Evolutionary conservation across 1,140 invertebrate genomes (phyloP).

Genomic region (Tetramorium simillimum): DNA sequence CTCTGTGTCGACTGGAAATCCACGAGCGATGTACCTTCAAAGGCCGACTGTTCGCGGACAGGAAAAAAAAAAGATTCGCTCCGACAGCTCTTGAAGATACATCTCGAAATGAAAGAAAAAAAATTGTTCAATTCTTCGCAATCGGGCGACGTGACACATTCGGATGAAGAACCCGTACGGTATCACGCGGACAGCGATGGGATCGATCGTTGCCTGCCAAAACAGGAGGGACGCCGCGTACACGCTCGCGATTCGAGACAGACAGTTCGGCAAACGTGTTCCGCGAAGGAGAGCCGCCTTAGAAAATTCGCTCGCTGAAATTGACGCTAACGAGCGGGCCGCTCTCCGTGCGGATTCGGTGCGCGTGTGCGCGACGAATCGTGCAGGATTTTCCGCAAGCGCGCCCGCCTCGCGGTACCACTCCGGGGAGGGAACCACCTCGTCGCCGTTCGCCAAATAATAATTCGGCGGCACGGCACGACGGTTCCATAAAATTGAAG

Average conservation of each 20-base stretch:
- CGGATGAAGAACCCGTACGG: background rate
- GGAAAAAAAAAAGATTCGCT: background rate
- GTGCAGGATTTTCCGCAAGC: background rate
- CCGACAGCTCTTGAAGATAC: background rate
- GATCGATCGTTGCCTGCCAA: background rate
- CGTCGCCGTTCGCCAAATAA: slow-evolving; percentile 53
- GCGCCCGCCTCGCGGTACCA: no score
- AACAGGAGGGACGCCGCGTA: background rate
- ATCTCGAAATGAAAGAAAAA: background rate
- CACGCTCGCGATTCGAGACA: background rate
- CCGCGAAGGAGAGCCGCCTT: background rate
- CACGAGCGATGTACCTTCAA: background rate
- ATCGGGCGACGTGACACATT: background rate
- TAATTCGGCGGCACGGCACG: slow-evolving; percentile 36
- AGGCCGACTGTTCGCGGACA: background rate
- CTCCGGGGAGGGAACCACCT: no score
- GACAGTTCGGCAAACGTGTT: background rate
- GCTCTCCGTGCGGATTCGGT: background rate
- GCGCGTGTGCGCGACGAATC: slow-evolving; percentile 1
- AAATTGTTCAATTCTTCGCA: background rate
- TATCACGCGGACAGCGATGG: background rate
- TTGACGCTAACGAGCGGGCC: slow-evolving; percentile 23
- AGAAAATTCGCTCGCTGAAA: slow-evolving; percentile 14
- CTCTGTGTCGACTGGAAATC: no score
- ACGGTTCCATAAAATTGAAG: slow-evolving; percentile 78